A percentile compares a stretch with the other conserved stretches of the same genome.
These are phyloP conservation scores for Musca domestica DNA, from an alignment of 1,140 invertebrate genomes.

Conservation along the genomic window DNA sequence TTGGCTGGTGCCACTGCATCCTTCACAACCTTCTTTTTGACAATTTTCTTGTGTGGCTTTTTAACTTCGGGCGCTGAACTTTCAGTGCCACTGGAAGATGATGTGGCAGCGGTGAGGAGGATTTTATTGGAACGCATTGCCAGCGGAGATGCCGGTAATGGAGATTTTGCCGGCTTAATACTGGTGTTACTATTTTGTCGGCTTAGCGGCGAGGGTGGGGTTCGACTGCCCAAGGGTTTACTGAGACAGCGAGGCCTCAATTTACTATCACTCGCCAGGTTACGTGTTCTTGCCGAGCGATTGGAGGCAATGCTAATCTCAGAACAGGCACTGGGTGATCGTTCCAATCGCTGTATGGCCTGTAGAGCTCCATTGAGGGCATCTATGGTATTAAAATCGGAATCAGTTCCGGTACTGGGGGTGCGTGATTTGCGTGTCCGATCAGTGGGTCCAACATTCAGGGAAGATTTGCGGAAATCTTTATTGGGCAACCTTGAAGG, in stretches of 20 bases:
- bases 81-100: slow-evolving; percentile 37
- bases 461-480: slow-evolving; percentile 72
- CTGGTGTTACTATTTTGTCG: slow-evolving; percentile 25
- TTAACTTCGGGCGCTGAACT: slow-evolving; percentile 31
- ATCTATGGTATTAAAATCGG: slow-evolving; percentile 30
- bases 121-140: slow-evolving; percentile 1
- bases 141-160: background rate
- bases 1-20: background rate
- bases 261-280: slow-evolving; percentile 28
- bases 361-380: slow-evolving; percentile 6
- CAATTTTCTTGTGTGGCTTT: slow-evolving; percentile 24
- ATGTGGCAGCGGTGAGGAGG: slow-evolving; percentile 24
- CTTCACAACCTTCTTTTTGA: slow-evolving; percentile 25
- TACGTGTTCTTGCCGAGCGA: slow-evolving; percentile 10
- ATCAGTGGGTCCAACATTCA: slow-evolving; percentile 66
- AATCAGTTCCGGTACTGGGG: slow-evolving; percentile 48
- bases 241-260: slow-evolving; percentile 18
- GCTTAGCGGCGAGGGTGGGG: slow-evolving; percentile 12
- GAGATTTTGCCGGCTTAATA: slow-evolving; percentile 28
- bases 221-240: background rate
- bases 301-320: slow-evolving; percentile 30
- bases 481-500: slow-evolving; percentile 62
- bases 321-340: slow-evolving; percentile 45
- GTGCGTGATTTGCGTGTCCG: slow-evolving; percentile 49
- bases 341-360: slow-evolving; percentile 40